These are phyloP conservation scores for Tenthredo mesomela DNA, from an alignment of 2,888 invertebrate species.

Conservation along the genomic window DNA sequence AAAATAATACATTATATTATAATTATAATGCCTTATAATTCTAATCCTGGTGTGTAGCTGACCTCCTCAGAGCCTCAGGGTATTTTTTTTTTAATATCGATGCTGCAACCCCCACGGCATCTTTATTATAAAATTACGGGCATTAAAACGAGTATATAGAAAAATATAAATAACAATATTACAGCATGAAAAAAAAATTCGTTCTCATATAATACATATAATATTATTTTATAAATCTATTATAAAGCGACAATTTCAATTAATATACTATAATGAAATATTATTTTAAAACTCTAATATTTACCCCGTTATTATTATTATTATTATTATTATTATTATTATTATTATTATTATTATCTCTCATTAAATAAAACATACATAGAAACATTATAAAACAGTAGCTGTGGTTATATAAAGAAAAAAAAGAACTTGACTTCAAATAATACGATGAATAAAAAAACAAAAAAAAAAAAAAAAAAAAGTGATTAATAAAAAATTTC, in stretches of 20 bases:
- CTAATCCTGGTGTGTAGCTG: neutral
- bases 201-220: neutral
- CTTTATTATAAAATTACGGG: neutral
- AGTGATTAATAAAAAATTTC: neutral
- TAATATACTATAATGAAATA: neutral
- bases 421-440: conserved; percentile 12
- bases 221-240: neutral
- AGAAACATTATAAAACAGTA: conserved; percentile 52
- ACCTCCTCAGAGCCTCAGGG: neutral
- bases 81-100: conserved; percentile 6
- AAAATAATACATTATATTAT: neutral
- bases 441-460: neutral
- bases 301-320: neutral
- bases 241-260: neutral
- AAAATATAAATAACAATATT: neutral
- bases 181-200: neutral
- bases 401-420: conserved; percentile 2
- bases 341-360: neutral
- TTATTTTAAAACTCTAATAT: neutral
- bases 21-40: neutral
- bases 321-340: neutral
- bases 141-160: neutral
- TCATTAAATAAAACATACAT: conserved; percentile 4
- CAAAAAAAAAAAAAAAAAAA: neutral
- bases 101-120: neutral